Evolutionary conservation across 2,113 vertebrate genomes (phyloP).

Genomic region (Antechinus stuartii): DNA sequence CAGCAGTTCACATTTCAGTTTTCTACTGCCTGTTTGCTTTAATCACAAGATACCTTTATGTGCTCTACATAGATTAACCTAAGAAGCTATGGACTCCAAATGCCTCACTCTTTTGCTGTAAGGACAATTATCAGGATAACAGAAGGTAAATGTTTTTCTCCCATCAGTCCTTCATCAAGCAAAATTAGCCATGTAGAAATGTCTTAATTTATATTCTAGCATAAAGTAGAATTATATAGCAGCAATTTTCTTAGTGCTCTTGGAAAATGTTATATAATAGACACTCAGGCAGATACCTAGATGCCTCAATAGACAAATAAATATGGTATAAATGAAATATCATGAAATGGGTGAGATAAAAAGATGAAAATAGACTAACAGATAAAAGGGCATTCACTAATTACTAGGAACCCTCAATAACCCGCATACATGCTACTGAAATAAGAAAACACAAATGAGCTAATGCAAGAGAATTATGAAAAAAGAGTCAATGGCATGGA

Average conservation of each 20-base stretch:
- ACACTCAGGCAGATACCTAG: background rate
- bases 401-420: too few relatives aligned
- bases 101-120: background rate
- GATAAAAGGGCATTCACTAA: background rate
- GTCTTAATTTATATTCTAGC: slow-evolving; percentile 27
- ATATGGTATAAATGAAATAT: background rate
- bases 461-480: too few relatives aligned
- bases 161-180: background rate
- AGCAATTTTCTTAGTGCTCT: slow-evolving; percentile 29
- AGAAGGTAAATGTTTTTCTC: background rate
- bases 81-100: background rate
- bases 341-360: background rate
- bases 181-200: background rate
- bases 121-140: background rate
- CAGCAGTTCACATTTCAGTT: slow-evolving; percentile 44
- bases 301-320: background rate
- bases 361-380: background rate
- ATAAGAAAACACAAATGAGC: background rate
- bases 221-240: background rate
- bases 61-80: background rate
- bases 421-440: background rate
- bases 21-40: slow-evolving; percentile 46
- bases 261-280: background rate
- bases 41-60: slow-evolving; percentile 36
- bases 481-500: too few relatives aligned